A percentile compares a stretch with the other conserved stretches of the same genome.
phyloP scores from a whole-genome alignment of 53 echinoderm and acorn worm genomes.

The Holothuria scabra region DNA sequence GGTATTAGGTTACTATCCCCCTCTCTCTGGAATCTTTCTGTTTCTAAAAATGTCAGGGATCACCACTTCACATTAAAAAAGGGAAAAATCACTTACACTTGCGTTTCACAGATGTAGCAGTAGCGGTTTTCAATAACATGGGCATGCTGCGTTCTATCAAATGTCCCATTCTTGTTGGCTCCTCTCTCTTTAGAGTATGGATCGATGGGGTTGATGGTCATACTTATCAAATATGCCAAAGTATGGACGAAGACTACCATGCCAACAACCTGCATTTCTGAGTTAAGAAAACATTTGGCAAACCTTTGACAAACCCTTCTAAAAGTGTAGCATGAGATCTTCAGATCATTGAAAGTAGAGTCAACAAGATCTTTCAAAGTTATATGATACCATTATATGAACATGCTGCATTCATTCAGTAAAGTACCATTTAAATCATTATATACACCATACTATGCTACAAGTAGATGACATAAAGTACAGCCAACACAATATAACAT shows the following conservation, averaged over 20 bases:
- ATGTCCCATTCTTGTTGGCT: conserved; percentile 52
- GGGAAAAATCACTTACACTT: conserved; percentile 73
- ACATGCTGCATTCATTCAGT: too few species aligned
- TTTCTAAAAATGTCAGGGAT: too few species aligned
- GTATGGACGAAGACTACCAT: conserved; percentile 68
- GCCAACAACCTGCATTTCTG: conserved; percentile 70
- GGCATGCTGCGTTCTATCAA: conserved; percentile 79
- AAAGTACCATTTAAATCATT: too few species aligned
- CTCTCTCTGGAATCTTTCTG: too few species aligned
- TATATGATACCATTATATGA: too few species aligned
- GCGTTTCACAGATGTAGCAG: conserved; percentile 93
- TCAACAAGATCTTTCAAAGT: too few species aligned
- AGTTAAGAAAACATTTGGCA: conserved; percentile 30
- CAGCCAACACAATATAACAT: too few species aligned
- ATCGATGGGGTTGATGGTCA: conserved; percentile 87
- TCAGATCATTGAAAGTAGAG: too few species aligned
- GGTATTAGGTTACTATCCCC: too few species aligned
- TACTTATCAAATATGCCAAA: conserved; percentile 72
- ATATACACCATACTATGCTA: too few species aligned
- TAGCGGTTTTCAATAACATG: conserved; percentile 96
- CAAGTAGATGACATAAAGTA: too few species aligned
- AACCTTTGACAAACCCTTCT: not conserved
- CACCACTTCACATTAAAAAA: too few species aligned
- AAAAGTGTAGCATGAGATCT: not conserved
- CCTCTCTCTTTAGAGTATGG: conserved; percentile 53